These are phyloP conservation scores for Drosophila biarmipes DNA, from an alignment of 1,140 invertebrate species.

Conservation along the genomic window DNA sequence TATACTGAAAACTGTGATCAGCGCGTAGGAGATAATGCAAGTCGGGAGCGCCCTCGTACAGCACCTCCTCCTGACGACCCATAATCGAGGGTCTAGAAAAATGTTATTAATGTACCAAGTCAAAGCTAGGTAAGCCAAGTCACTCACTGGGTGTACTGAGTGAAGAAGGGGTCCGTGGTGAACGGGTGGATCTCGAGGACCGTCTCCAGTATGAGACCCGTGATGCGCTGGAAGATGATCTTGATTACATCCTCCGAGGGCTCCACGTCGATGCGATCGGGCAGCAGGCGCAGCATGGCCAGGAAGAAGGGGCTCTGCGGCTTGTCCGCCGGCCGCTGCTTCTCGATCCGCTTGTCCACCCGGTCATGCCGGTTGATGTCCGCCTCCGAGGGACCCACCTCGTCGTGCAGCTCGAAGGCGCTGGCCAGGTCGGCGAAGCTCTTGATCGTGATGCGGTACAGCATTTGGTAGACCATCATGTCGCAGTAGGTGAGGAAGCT, in stretches of 20 bases:
- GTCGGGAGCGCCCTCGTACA: conserved; percentile 86
- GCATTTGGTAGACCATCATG: conserved; percentile 69
- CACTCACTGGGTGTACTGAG: conserved; percentile 72
- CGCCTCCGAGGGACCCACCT: conserved; percentile 53
- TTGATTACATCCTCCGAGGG: conserved; percentile 81
- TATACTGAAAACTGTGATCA: conserved; percentile 86
- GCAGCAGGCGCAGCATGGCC: conserved; percentile 69
- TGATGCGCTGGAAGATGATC: conserved; percentile 78
- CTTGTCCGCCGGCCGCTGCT: conserved; percentile 41
- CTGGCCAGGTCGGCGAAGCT: conserved; percentile 61
- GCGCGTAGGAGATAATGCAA: conserved; percentile 85
- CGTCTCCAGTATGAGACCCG: conserved; percentile 83
- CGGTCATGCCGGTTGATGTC: conserved; percentile 44
- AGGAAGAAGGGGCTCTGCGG: conserved; percentile 80
- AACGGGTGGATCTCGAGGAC: conserved; percentile 71
- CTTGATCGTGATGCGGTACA: conserved; percentile 63
- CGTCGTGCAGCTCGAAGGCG: conserved; percentile 62
- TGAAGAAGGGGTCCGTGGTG: conserved; percentile 73
- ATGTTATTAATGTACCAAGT: background rate
- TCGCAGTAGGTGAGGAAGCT: conserved; percentile 73
- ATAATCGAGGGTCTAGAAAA: conserved; percentile 86
- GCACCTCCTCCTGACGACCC: conserved; percentile 87
- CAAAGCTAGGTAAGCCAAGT: background rate
- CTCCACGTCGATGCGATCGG: conserved; percentile 83
- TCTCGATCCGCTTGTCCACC: conserved; percentile 58